Evolutionary conservation across 2,888 invertebrate species (phyloP), one percentile per base, ranked within the genome.

Genomic region (Phorcus lineatus): DNA sequence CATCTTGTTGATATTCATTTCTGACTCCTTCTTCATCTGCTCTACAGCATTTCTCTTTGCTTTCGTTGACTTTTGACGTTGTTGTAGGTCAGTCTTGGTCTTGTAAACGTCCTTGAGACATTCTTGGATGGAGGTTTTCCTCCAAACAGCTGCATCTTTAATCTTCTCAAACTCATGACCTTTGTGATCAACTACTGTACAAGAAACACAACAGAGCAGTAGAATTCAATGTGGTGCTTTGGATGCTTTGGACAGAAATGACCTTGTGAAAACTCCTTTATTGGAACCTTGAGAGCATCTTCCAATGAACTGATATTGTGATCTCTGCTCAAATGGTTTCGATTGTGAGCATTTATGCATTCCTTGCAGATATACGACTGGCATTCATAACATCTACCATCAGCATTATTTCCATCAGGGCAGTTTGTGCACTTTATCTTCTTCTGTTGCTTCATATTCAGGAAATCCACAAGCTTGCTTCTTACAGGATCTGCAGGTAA

Each of bases 161-260:
- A 57, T 19, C 24, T 57, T 57, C 57, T 22, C 22, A 13, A 57
- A 57, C 7, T 22, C 19, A 57, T 57, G 57, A 19, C 57, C 57
- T 19, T 19, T 57, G 24, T 57, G 57, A 24, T 57, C 57, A 2
- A 57, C 13, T n/a, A 57, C 57, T 0, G 57, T 57, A 24, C 57
- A 57, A 19, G 57, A n/a, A 7, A 57, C 24, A n/a, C 57, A 57
- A 19, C 57, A 57, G 11, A 17, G 24, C 57, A 57, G 19, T 24
- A 57, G 57, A 57, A 57, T 19, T 57, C 57, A 13, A 57, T 11
- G 22, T 57, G 57, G 17, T 57, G 22, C 24, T 57, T 57, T 2
- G 57, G 57, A 24, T 57, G 67, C n/a, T 31, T 22, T 7, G 67
- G 22, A n/a, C 67, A 67, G 67, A 67, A 67, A n/a, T 67, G 67